Conservation (phyloP, 2,888 invertebrate species). For the Hypena proboscidalis region DNA sequence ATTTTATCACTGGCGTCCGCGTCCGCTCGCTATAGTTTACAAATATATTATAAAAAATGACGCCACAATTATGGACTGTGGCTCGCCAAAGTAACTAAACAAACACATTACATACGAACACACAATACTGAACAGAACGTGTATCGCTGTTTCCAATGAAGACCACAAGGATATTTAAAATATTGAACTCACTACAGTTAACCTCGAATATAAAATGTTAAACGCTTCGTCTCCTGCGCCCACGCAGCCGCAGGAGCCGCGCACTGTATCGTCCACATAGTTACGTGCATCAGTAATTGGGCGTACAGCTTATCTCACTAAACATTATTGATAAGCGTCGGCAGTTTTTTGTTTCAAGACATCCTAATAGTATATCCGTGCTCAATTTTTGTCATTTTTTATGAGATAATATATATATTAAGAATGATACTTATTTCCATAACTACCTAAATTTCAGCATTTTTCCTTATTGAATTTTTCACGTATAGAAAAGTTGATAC, state of each 20-base stretch:
- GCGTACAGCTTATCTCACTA: conserved; percentile 67
- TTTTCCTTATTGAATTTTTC: conserved; percentile 75
- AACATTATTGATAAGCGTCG: conserved; percentile 72
- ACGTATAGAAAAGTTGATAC: conserved; percentile 84
- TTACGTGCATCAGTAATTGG: conserved; percentile 40
- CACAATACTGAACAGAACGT: conserved; percentile 70
- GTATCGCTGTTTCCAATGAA: conserved; percentile 81
- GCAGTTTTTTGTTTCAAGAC: conserved; percentile 78
- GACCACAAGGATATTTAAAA: conserved; percentile 84
- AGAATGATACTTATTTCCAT: conserved; percentile 78
- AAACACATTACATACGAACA: conserved; percentile 58
- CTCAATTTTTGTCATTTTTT: conserved; percentile 73
- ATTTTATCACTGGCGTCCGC: conserved; percentile 83
- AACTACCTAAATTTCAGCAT: conserved; percentile 80
- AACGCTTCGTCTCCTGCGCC: conserved; percentile 50
- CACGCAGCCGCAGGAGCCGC: conserved; percentile 19
- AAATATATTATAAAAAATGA: conserved; percentile 78
- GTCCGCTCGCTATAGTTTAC: conserved; percentile 81
- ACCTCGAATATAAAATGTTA: conserved; percentile 73
- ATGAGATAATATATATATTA: conserved; percentile 63
- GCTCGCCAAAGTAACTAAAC: conserved; percentile 67
- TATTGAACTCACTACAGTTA: conserved; percentile 59
- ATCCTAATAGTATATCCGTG: conserved; percentile 82
- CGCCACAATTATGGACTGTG: conserved; percentile 67
- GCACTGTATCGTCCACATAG: conserved; percentile 37